These are phyloP conservation scores for Tympanoctomys barrerae DNA, from an alignment of 2,797 vertebrate species.

Conservation along the genomic window DNA sequence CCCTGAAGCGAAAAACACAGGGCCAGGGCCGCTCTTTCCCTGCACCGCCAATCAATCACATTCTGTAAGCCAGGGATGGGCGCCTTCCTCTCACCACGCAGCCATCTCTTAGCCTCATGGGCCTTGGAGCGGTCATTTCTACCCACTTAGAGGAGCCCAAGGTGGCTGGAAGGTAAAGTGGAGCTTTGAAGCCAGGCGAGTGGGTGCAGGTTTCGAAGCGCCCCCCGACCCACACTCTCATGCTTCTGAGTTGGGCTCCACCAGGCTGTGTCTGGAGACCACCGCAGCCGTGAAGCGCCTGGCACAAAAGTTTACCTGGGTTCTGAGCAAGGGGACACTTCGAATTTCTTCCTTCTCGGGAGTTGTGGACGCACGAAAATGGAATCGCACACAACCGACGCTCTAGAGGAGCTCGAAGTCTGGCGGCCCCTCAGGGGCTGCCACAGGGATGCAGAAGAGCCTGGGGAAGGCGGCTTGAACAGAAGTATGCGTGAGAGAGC, in stretches of 20 bases:
- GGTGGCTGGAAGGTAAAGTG: too few relatives aligned
- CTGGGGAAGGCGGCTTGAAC: neutral
- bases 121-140: neutral
- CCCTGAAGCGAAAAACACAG: fast-evolving
- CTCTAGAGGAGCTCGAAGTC: neutral
- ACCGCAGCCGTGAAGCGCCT: neutral
- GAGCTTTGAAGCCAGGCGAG: neutral
- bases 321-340: neutral
- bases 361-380: neutral
- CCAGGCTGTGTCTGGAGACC: neutral
- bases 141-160: neutral
- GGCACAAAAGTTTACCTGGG: neutral
- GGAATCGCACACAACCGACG: neutral
- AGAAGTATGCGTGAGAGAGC: neutral
- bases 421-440: neutral
- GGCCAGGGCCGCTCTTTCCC: neutral
- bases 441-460: fast-evolving
- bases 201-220: neutral
- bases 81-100: neutral
- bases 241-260: neutral
- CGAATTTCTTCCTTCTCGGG: neutral
- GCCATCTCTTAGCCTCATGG: neutral
- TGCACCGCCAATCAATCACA: fast-evolving
- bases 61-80: neutral
- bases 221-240: neutral